Conservation (phyloP, 2,888 invertebrate genomes). For the Xestia ashworthii region DNA sequence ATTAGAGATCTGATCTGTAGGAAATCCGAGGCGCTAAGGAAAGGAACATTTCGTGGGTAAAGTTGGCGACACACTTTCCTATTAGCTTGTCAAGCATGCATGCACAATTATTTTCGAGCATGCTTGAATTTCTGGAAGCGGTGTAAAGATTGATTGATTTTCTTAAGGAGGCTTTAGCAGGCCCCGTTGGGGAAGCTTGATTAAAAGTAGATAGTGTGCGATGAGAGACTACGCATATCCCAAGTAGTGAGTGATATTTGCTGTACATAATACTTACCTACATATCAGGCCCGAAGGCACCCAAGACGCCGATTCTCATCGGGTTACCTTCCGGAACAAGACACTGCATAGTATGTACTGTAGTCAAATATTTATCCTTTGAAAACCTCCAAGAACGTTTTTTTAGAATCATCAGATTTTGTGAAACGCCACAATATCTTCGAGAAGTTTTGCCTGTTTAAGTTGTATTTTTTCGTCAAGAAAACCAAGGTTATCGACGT, state of each 20-base stretch:
- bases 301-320: no score
- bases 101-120: neutral
- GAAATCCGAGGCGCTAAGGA: conserved; percentile 50
- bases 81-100: neutral
- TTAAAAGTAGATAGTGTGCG: neutral
- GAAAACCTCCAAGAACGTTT: neutral
- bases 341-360: no score
- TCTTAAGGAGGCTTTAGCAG: neutral
- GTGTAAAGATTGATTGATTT: neutral
- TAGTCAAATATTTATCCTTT: no score
- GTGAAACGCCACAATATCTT: no score
- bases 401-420: neutral
- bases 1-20: conserved; percentile 66
- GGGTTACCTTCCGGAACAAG: no score
- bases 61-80: conserved; percentile 5
- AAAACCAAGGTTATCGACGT: no score
- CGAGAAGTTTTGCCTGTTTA: neutral
- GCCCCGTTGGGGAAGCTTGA: neutral
- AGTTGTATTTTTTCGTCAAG: no score
- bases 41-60: conserved; percentile 33
- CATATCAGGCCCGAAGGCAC: no score
- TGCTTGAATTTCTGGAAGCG: neutral
- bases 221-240: no score
- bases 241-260: neutral
- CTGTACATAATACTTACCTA: neutral